phyloP scores from a whole-genome alignment of 2,888 invertebrate genomes.

The Dryadula phaetusa region DNA sequence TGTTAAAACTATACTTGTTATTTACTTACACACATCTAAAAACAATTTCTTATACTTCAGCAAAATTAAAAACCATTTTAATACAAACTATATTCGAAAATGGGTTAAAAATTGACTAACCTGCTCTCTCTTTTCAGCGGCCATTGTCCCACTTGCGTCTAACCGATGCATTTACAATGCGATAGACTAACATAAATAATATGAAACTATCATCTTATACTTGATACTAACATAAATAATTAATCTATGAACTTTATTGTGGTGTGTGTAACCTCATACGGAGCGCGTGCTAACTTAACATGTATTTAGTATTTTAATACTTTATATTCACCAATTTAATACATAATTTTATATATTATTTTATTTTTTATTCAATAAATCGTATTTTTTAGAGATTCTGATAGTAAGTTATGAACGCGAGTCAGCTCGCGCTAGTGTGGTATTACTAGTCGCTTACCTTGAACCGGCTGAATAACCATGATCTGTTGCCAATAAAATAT shows the following conservation, averaged over 20 bases:
- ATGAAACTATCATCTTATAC: conserved; percentile 8
- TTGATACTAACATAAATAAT: not conserved
- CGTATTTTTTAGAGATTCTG: not conserved
- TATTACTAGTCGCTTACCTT: conserved; percentile 23
- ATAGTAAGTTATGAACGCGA: not conserved
- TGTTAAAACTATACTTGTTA: not conserved
- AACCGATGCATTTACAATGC: not conserved
- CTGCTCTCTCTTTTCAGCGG: conserved; percentile 29
- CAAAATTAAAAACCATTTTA: not conserved
- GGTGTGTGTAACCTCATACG: conserved; percentile 20
- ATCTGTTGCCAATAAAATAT: not conserved
- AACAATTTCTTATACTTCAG: no score
- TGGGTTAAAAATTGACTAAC: conserved; percentile 17
- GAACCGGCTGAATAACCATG: not conserved
- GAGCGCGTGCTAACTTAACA: conserved; percentile 5
- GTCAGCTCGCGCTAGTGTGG: not conserved
- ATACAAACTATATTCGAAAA: not conserved
- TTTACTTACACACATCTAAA: not conserved
- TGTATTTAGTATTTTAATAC: not conserved
- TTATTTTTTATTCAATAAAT: not conserved
- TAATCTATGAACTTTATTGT: not conserved
- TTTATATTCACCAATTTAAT: not conserved
- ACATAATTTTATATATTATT: not conserved
- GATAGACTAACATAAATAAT: conserved; percentile 21
- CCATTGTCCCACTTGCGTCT: conserved; percentile 4